Conservation (phyloP, 2,888 invertebrate species). For the Carabus problematicus region DNA sequence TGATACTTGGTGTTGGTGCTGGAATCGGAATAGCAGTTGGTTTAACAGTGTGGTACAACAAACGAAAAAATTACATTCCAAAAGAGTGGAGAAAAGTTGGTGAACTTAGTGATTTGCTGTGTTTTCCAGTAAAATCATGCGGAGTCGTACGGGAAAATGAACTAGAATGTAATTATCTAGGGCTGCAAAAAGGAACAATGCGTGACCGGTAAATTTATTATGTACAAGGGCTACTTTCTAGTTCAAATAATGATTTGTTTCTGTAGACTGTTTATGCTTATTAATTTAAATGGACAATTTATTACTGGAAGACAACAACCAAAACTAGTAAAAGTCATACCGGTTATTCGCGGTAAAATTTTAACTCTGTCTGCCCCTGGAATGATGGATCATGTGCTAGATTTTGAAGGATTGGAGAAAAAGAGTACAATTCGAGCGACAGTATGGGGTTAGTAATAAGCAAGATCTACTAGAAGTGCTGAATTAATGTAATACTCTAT, state of each 20-base stretch:
- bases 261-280: constrained; percentile 65
- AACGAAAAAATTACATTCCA: constrained; percentile 54
- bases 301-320: constrained; percentile 66
- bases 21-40: constrained; percentile 35
- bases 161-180: constrained; percentile 65
- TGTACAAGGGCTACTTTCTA: not conserved
- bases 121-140: constrained; percentile 69
- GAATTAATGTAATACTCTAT: not conserved
- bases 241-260: constrained; percentile 14
- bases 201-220: constrained; percentile 61
- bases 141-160: constrained; percentile 60
- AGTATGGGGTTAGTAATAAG: constrained; percentile 61
- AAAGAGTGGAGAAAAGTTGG: constrained; percentile 67
- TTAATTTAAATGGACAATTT: constrained; percentile 65
- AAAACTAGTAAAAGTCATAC: constrained; percentile 63
- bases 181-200: constrained; percentile 64
- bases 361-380: constrained; percentile 64
- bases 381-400: constrained; percentile 64
- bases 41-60: constrained; percentile 44
- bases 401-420: constrained; percentile 58
- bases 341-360: constrained; percentile 61
- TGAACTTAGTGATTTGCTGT: constrained; percentile 62
- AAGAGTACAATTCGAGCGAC: constrained; percentile 59
- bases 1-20: constrained; percentile 40
- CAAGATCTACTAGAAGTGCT: constrained; percentile 36